A percentile compares a stretch with the other conserved stretches of the same genome.
phyloP scores from a whole-genome alignment of 2,113 vertebrate species.

The Anarrhichthys ocellatus region DNA sequence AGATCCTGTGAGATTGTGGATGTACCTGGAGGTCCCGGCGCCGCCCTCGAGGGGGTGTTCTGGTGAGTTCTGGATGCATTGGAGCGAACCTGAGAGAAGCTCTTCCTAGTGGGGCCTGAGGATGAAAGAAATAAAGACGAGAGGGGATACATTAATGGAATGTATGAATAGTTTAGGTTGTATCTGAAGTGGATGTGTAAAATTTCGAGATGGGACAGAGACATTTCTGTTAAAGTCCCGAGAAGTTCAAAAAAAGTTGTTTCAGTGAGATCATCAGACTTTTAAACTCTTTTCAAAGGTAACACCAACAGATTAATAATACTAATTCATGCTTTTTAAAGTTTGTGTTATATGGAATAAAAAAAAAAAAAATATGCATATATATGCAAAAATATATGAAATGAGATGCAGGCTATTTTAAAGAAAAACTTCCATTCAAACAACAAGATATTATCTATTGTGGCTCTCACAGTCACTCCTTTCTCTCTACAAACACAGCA shows the following conservation, averaged over 20 bases:
- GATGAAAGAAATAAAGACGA: conserved; percentile 8
- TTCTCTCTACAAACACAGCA: neutral
- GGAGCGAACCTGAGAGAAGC: conserved; percentile 75
- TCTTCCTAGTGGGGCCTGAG: conserved; percentile 91
- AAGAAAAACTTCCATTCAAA: neutral
- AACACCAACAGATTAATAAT: neutral
- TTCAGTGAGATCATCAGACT: neutral
- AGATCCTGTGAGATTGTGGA: no score
- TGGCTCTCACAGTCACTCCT: neutral
- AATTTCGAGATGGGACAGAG: neutral
- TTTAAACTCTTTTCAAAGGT: neutral
- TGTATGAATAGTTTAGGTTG: neutral
- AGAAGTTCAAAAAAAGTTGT: neutral
- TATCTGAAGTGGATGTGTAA: neutral
- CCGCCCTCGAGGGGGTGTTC: conserved; percentile 86
- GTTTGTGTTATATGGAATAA: neutral
- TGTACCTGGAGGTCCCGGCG: conserved; percentile 93
- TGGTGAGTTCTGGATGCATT: conserved; percentile 78
- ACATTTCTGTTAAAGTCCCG: neutral
- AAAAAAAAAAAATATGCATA: neutral
- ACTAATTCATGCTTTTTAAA: neutral
- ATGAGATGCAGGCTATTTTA: neutral
- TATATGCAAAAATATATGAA: neutral
- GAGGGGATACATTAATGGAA: neutral
- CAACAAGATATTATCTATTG: neutral